Evolutionary conservation across 2,888 invertebrate genomes (phyloP).

Genomic region (Ornithoptera alexandrae): DNA sequence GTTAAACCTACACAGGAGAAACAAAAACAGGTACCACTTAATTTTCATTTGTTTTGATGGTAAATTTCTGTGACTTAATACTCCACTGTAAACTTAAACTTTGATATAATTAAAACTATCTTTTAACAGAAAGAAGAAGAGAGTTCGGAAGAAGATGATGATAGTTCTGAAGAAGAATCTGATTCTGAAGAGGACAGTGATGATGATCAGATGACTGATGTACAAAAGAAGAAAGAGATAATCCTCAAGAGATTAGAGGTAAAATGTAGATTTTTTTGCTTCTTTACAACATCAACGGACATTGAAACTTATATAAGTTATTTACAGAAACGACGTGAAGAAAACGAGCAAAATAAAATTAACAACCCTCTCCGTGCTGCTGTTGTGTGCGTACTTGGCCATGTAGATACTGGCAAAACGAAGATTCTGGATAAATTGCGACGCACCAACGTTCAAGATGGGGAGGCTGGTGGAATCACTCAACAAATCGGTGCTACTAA

Average conservation of each 20-base stretch:
- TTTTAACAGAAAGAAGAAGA: slow-evolving; percentile 65
- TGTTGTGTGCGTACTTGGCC: slow-evolving; percentile 98
- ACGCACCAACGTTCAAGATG: slow-evolving; percentile 94
- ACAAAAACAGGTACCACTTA: slow-evolving; percentile 46
- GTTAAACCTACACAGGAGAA: slow-evolving; percentile 42
- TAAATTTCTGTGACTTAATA: neutral
- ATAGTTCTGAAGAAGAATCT: slow-evolving; percentile 74
- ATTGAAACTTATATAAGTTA: neutral
- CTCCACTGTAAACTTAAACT: too few relatives aligned
- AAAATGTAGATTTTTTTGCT: slow-evolving; percentile 20
- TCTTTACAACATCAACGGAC: neutral
- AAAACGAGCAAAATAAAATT: slow-evolving; percentile 69
- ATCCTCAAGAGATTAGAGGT: slow-evolving; percentile 87
- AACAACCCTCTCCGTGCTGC: slow-evolving; percentile 89
- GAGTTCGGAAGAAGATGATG: slow-evolving; percentile 66
- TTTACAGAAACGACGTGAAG: slow-evolving; percentile 70
- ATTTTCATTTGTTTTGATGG: neutral
- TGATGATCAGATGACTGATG: slow-evolving; percentile 85
- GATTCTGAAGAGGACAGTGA: slow-evolving; percentile 82
- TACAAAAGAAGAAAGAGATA: slow-evolving; percentile 86
- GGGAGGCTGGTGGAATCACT: slow-evolving; percentile 99
- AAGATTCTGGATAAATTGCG: slow-evolving; percentile 98
- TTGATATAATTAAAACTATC: neutral
- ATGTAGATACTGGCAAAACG: slow-evolving; percentile 99
- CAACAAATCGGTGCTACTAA: slow-evolving; percentile 99